Conservation (phyloP, 53 echinoderm and acorn worm species). For the Pentamera pediparva region DNA sequence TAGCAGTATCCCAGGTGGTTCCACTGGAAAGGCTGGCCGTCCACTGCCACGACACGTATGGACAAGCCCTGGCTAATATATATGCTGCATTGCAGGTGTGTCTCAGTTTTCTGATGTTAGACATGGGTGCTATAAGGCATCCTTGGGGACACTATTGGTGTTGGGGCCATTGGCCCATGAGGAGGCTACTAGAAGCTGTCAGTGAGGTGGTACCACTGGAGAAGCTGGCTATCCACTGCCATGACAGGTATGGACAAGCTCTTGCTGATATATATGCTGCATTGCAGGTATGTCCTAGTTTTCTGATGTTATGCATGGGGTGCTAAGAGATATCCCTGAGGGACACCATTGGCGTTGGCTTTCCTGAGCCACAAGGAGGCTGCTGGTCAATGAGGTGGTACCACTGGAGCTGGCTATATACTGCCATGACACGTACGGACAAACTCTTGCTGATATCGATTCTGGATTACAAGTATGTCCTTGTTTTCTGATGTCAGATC, state of each 20-base stretch:
- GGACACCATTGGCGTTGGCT: slow-evolving; percentile 96
- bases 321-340: slow-evolving; percentile 97
- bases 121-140: slow-evolving; percentile 99
- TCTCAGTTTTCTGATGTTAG: no score
- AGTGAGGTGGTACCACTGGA: slow-evolving; percentile 56
- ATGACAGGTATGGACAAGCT: slow-evolving; percentile 94
- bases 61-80: slow-evolving; percentile 92
- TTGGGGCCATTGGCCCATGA: slow-evolving; percentile 82
- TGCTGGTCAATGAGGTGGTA: slow-evolving; percentile 62
- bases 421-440: slow-evolving; percentile 95
- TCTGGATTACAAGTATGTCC: slow-evolving; percentile 95
- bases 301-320: slow-evolving; percentile 93
- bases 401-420: slow-evolving; percentile 80
- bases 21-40: slow-evolving; percentile 73
- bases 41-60: slow-evolving; percentile 95
- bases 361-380: slow-evolving; percentile 59
- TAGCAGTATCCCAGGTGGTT: slow-evolving; percentile 52
- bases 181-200: slow-evolving; percentile 50
- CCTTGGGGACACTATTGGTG: slow-evolving; percentile 94
- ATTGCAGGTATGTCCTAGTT: no score
- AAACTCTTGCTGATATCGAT: slow-evolving; percentile 85
- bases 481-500: slow-evolving; percentile 71
- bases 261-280: slow-evolving; percentile 89
- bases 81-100: slow-evolving; percentile 93
- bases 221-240: slow-evolving; percentile 84